Percentiles rank a stretch among this genome's conserved stretches.
These are phyloP conservation scores for Cerceris ruficornis DNA, from an alignment of 2,888 invertebrate species.

Conservation along the genomic window DNA sequence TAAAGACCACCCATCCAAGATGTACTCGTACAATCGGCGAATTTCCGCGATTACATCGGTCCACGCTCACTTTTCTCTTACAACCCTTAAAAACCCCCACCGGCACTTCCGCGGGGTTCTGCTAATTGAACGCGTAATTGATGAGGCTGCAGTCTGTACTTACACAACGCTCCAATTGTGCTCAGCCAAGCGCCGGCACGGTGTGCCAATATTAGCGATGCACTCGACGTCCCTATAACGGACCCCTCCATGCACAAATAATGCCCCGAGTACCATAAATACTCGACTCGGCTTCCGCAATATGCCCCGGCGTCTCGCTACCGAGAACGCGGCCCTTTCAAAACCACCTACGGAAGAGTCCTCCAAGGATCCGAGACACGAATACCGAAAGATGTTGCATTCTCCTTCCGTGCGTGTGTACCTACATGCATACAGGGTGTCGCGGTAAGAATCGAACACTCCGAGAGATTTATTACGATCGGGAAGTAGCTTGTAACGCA, in stretches of 20 bases:
- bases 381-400: neutral
- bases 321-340: conserved; percentile 44
- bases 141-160: conserved; percentile 78
- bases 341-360: conserved; percentile 44
- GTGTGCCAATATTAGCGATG: conserved; percentile 78
- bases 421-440: too few relatives aligned
- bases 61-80: neutral
- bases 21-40: conserved; percentile 17
- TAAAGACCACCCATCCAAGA: conserved; percentile 28
- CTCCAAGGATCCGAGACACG: conserved; percentile 2
- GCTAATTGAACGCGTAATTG: conserved; percentile 78
- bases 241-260: conserved; percentile 75
- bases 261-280: conserved; percentile 77
- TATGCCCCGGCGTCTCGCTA: conserved; percentile 62
- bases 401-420: too few relatives aligned
- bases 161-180: conserved; percentile 79
- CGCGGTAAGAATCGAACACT: too few relatives aligned
- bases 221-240: conserved; percentile 77
- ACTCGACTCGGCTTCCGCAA: conserved; percentile 75
- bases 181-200: conserved; percentile 74
- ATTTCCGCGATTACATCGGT: conserved; percentile 39
- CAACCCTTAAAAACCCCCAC: neutral
- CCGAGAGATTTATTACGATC: too few relatives aligned
- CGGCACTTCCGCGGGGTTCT: conserved; percentile 49
- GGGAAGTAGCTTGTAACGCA: too few relatives aligned